Evolutionary conservation across 2,797 vertebrate species (phyloP), one percentile per base, ranked within the genome.

Genomic region (Aplochiton taeniatus): DNA sequence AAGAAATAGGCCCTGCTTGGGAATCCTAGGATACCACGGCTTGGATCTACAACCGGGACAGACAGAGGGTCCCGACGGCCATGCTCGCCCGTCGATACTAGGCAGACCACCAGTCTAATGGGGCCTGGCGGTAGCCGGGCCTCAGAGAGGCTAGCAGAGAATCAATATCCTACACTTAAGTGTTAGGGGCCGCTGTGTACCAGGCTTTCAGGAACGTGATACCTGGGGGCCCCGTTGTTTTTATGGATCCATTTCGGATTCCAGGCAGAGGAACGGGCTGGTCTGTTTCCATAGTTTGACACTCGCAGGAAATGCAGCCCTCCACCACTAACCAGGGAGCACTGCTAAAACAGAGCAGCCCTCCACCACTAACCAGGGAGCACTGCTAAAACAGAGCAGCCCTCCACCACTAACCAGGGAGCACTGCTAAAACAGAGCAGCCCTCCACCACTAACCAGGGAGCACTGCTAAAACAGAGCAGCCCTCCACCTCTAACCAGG

Each of bases 161-260:
- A 88, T 92, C 85, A 44, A 91, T 91, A 74, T 4, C 19, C 74
- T 65, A 48, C 82, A 82, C 82, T 85, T 31, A 79, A 86, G 79
- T 69, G 69, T 10, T 65, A 42, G 64, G 67, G 74, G 70, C 49
- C 55, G 50, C 58, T 75, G 61, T 63, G 50, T 67, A 57, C 2
- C 18, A 14, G 10, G 87, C 85, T 89, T 90, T 89, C 81, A 85
- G 88, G 76, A 91, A 91, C 68, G 73, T 66, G 85, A 91, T 82
- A 84, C 73, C 76, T 43, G 45, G 59, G 65, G 43, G 44, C 16
- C 65, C 72, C 31, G 31, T 72, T 62, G 79, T 80, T 80, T 58
- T 74, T 74, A 68, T 70, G 65, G 74, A 82, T 84, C 85, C 80
- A 86, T 86, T 85, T 89, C 68, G 66, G 65, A 58, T 71, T 89